phyloP scores from a whole-genome alignment of 2,888 invertebrate species.

The Smittia sp. region DNA sequence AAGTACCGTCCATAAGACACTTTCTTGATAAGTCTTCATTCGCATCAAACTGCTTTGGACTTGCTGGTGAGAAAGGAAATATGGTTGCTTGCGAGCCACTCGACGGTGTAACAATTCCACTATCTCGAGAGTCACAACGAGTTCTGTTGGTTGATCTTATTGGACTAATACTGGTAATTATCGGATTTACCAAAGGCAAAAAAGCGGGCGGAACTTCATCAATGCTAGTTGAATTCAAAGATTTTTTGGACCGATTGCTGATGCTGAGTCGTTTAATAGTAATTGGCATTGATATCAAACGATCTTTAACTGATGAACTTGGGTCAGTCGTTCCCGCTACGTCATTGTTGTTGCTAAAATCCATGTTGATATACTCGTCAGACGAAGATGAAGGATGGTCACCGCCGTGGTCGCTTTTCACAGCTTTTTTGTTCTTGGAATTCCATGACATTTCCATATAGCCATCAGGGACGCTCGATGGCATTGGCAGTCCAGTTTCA shows the following conservation, averaged over 20 bases:
- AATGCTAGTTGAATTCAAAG: not conserved
- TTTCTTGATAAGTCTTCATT: slow-evolving; percentile 47
- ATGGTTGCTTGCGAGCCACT: slow-evolving; percentile 60
- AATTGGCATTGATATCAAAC: slow-evolving; percentile 62
- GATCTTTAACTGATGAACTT: slow-evolving; percentile 51
- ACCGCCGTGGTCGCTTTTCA: slow-evolving; percentile 48
- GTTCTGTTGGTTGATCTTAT: slow-evolving; percentile 41
- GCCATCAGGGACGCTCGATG: slow-evolving; percentile 57
- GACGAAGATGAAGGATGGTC: slow-evolving; percentile 44
- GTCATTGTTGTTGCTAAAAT: slow-evolving; percentile 49
- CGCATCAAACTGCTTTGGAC: slow-evolving; percentile 57
- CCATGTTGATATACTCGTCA: slow-evolving; percentile 60
- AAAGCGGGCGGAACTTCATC: slow-evolving; percentile 43
- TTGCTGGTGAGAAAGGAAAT: slow-evolving; percentile 67
- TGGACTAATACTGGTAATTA: slow-evolving; percentile 43
- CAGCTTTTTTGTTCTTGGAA: slow-evolving; percentile 48
- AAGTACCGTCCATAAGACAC: slow-evolving; percentile 49
- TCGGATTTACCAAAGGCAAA: slow-evolving; percentile 43
- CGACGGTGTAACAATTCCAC: slow-evolving; percentile 57
- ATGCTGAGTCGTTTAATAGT: slow-evolving; percentile 52
- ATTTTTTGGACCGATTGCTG: slow-evolving; percentile 46
- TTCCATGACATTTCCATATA: slow-evolving; percentile 66
- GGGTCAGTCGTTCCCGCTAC: slow-evolving; percentile 45
- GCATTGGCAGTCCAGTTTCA: slow-evolving; percentile 51
- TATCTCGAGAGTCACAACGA: slow-evolving; percentile 53